Evolutionary conservation across 2,113 vertebrate genomes (phyloP).

Genomic region (Corydoras maculifer): DNA sequence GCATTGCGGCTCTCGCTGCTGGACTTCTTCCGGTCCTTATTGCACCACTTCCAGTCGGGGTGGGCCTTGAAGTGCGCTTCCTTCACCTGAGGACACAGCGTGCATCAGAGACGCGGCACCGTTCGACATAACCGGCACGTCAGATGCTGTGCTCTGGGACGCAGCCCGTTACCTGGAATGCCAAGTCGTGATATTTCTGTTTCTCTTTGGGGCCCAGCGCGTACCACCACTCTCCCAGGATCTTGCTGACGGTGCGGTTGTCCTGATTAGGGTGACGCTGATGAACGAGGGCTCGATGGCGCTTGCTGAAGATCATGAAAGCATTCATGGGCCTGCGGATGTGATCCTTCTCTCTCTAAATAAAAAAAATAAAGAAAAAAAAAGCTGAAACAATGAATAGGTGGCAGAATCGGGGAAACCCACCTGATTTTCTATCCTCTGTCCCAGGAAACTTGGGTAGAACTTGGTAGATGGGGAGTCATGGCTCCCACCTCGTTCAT

Average conservation of each 20-base stretch:
- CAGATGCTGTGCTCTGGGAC: no score
- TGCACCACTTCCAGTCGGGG: slow-evolving; percentile 94
- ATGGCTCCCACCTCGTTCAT: no score
- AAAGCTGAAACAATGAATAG: no score
- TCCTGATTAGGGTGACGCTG: slow-evolving; percentile 92
- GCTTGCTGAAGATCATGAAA: slow-evolving; percentile 94
- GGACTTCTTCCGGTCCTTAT: slow-evolving; percentile 88
- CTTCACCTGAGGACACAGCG: slow-evolving; percentile 71
- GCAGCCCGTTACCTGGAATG: slow-evolving; percentile 76
- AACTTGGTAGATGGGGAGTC: no score
- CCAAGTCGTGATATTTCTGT: slow-evolving; percentile 89
- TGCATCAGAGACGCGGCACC: background rate
- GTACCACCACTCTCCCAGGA: slow-evolving; percentile 94
- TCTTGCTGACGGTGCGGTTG: slow-evolving; percentile 92
- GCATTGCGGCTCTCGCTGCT: slow-evolving; percentile 71
- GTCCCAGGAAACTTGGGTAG: no score
- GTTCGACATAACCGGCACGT: no score
- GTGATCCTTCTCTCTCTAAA: slow-evolving; percentile 85
- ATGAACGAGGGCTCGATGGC: slow-evolving; percentile 85
- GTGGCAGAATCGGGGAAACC: no score
- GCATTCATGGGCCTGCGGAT: slow-evolving; percentile 91
- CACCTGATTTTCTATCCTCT: no score
- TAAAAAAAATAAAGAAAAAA: no score
- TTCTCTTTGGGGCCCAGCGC: slow-evolving; percentile 87
- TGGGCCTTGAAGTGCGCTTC: slow-evolving; percentile 91